Conservation (phyloP, 1,140 invertebrate genomes). For the Hestina assimilis region DNA sequence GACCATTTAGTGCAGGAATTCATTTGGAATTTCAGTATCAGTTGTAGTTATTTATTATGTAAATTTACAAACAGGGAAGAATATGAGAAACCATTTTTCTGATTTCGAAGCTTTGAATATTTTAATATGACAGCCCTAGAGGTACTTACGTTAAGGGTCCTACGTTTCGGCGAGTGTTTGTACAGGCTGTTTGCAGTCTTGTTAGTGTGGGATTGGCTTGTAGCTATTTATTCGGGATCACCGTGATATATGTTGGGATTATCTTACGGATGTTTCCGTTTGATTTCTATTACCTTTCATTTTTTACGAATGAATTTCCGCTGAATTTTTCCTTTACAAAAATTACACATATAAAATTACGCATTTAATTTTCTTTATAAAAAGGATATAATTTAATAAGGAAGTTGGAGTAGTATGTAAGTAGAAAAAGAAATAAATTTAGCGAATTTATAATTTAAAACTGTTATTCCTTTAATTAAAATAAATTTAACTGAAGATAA, state of each 20-base stretch:
- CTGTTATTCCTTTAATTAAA: too few relatives aligned
- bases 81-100: too few relatives aligned
- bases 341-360: too few relatives aligned
- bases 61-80: too few relatives aligned
- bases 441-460: too few relatives aligned
- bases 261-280: constrained; percentile 15
- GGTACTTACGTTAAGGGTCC: constrained; percentile 33
- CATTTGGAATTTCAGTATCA: not conserved
- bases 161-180: constrained; percentile 52
- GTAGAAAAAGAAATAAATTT: too few relatives aligned
- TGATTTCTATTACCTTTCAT: constrained; percentile 14
- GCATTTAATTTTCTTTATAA: too few relatives aligned
- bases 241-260: constrained; percentile 39
- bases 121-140: not conserved
- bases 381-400: too few relatives aligned
- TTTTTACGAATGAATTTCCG: not conserved
- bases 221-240: constrained; percentile 40
- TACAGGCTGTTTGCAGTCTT: constrained; percentile 48
- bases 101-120: not conserved
- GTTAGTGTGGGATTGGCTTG: constrained; percentile 47
- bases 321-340: too few relatives aligned
- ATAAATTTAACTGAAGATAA: too few relatives aligned
- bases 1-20: not conserved
- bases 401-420: too few relatives aligned
- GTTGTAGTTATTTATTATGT: too few relatives aligned